Evolutionary conservation across 2,888 invertebrate genomes (phyloP).

Genomic region (Phortica magna): DNA sequence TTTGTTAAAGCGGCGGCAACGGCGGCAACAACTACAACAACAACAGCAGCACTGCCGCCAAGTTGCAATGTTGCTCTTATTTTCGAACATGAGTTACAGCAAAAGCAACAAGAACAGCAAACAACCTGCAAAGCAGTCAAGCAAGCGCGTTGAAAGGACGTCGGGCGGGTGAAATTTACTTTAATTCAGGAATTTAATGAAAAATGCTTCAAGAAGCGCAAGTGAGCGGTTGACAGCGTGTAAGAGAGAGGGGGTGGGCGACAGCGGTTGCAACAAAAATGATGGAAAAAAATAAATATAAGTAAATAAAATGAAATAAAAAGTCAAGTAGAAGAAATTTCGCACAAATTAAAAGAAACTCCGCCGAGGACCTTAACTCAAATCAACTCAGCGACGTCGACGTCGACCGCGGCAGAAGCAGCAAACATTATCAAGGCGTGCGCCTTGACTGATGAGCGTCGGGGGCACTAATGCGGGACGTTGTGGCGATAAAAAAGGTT

Average conservation of each 20-base stretch:
- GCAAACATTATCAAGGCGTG: background rate
- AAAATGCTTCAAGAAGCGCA: slow-evolving; percentile 69
- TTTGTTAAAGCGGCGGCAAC: slow-evolving; percentile 40
- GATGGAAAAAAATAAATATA: slow-evolving; percentile 67
- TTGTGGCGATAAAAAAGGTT: slow-evolving; percentile 13
- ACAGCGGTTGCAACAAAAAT: slow-evolving; percentile 40
- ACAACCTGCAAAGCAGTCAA: slow-evolving; percentile 38
- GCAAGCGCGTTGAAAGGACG: slow-evolving; percentile 7
- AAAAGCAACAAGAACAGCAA: slow-evolving; percentile 45
- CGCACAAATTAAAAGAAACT: slow-evolving; percentile 23
- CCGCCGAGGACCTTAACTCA: slow-evolving; percentile 3
- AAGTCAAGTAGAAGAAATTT: slow-evolving; percentile 7
- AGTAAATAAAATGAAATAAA: slow-evolving; percentile 53
- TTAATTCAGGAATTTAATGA: slow-evolving; percentile 73
- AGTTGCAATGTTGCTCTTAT: slow-evolving; percentile 67
- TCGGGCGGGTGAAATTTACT: slow-evolving; percentile 7
- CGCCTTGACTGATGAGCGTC: background rate
- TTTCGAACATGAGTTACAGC: slow-evolving; percentile 61
- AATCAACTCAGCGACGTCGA: background rate
- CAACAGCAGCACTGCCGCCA: slow-evolving; percentile 28
- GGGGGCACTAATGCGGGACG: background rate
- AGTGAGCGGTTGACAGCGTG: slow-evolving; percentile 36
- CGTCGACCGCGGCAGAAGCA: background rate
- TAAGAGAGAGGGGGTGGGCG: background rate
- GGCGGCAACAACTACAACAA: slow-evolving; percentile 7